A percentile compares a stretch with the other conserved stretches of the same genome.
phyloP scores from a whole-genome alignment of 2,888 invertebrate genomes.

The Anticlea derivata region DNA sequence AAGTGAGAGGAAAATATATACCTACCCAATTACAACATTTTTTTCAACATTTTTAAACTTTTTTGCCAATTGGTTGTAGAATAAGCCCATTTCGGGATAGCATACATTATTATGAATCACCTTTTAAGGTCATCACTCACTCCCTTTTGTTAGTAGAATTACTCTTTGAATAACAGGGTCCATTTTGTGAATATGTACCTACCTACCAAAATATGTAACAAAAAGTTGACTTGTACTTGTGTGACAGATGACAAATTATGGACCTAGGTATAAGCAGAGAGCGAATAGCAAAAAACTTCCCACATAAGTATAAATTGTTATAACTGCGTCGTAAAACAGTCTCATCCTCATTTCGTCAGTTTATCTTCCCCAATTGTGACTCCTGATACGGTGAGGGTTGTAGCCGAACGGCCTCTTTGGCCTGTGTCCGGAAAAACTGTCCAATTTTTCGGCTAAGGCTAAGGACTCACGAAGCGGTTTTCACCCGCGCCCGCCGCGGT shows the following conservation, averaged over 20 bases:
- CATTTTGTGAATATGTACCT: not conserved
- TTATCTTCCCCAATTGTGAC: constrained; percentile 58
- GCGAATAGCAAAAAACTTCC: constrained; percentile 11
- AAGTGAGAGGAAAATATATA: too few species aligned
- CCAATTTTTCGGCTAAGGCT: too few species aligned
- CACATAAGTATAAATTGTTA: constrained; percentile 55
- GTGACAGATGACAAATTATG: constrained; percentile 1
- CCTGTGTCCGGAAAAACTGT: too few species aligned
- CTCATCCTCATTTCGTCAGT: constrained; percentile 53
- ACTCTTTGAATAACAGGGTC: not conserved
- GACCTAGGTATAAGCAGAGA: not conserved
- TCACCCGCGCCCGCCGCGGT: too few species aligned
- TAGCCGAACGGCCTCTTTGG: not conserved
- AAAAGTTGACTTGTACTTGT: constrained; percentile 1
- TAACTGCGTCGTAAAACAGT: constrained; percentile 48
- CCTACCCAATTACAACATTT: too few species aligned
- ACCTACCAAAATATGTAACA: not conserved
- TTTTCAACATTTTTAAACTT: too few species aligned
- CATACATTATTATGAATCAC: too few species aligned
- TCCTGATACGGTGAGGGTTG: constrained; percentile 39
- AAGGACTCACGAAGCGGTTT: too few species aligned
- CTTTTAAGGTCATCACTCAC: too few species aligned
- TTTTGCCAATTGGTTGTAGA: too few species aligned
- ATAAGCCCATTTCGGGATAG: too few species aligned
- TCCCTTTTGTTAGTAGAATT: too few species aligned